Conservation (phyloP, 37 sponge, comb jelly and placozoan genomes). For the Bolinopsis microptera region DNA sequence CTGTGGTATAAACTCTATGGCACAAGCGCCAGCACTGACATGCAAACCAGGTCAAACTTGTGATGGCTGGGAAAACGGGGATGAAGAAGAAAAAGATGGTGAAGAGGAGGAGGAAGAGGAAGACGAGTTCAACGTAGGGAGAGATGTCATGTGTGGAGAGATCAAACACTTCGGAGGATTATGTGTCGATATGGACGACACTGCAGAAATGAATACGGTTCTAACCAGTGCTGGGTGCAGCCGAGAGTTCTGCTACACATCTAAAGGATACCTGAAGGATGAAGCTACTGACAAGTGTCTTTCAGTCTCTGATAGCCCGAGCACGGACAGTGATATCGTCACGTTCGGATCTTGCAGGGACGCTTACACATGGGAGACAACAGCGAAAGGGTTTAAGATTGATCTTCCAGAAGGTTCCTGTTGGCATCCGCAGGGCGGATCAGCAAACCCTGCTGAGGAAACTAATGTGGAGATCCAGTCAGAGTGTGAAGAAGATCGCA, state of each 20-base stretch:
- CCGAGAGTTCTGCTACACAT: conserved; percentile 21
- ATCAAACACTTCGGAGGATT: conserved; percentile 48
- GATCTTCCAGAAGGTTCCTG: neutral
- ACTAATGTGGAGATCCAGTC: neutral
- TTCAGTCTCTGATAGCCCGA: neutral
- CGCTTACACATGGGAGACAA: neutral
- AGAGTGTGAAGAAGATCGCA: neutral
- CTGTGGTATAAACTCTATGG: conserved; percentile 4
- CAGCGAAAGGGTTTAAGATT: neutral
- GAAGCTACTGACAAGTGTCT: neutral
- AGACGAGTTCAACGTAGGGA: neutral
- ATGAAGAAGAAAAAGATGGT: neutral
- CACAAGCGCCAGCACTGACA: neutral
- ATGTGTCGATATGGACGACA: conserved; percentile 23
- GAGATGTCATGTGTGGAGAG: conserved; percentile 29
- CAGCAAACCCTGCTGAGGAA: neutral
- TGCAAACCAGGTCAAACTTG: conserved; percentile 8
- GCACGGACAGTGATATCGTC: neutral
- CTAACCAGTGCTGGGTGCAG: conserved; percentile 11
- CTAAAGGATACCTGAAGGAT: conserved; percentile 6
- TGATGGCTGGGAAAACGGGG: conserved; percentile 1
- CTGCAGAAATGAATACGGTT: neutral
- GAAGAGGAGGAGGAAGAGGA: conserved; percentile 16
- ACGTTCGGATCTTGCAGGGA: neutral
- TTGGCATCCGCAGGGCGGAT: neutral